Base-by-base conservation (phyloP, 2,888 invertebrate genomes). In the Thymelicus sylvestris region DNA sequence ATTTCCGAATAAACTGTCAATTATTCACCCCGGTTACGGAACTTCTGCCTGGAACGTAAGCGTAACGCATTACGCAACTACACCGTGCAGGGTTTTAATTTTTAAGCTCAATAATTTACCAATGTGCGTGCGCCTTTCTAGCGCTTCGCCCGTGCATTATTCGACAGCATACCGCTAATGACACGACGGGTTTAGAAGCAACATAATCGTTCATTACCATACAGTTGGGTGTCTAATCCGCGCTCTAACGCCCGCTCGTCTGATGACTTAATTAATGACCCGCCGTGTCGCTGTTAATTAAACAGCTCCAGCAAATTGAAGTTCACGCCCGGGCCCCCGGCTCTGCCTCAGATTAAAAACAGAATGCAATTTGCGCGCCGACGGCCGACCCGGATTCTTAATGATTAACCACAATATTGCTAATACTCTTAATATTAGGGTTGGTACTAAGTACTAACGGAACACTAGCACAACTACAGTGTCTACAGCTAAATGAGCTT, bases 181-280 rank as follows among this genome's bases (percentile, higher is more conserved):
- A 76, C 60, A 71, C 75, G 73, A 66, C 75, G 74, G 74, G 72
- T 72, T 72, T 75, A 73, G 75, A 75, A 76, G 80, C 81, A 78
- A 80, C 82, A 83, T 88, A 85, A 88, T 85, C 84, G 82, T 86
- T 86, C 80, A 89, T 88, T 89, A 88, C 85, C 79, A 82, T 81
- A 82, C 82, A 85, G 84, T 86, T 86, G 79, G 83, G 85, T 85
- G 83, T 87, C 86, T 91, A 88, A 90, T 89, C 86, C 85, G 76
- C 84, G 81, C 82, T 83, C 83, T 86, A 84, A 84, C 85, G 85
- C 82, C 83, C 86, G 83, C 83, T 87, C 85, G 87, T 88, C 91
- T 91, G 91, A 92, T 91, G 91, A 88, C 90, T 92, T 92, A 92
- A 93, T 93, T 92, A 93, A 93, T 92, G 91, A 91, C 86, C 86